A percentile compares a stretch with the other conserved stretches of the same genome.
Evolutionary conservation across 35 echinoderm and acorn worm genomes (phyloP).

Genomic region (Amphiura filiformis): DNA sequence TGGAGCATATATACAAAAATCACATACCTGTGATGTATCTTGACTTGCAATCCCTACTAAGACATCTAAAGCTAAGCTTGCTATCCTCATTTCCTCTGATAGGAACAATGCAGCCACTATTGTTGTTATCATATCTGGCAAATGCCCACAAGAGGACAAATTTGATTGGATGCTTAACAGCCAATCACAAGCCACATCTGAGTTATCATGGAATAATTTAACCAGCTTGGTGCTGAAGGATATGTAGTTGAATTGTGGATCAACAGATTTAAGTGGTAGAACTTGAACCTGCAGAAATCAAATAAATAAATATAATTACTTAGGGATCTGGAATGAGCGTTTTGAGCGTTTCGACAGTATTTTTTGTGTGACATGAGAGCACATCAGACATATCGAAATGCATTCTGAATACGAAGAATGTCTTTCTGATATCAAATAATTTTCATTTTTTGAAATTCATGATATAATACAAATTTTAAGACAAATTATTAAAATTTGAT

Average conservation of each 20-base stretch:
- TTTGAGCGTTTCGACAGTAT: no score
- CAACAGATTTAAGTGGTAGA: neutral
- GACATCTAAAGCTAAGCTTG: neutral
- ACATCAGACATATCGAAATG: no score
- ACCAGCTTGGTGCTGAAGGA: neutral
- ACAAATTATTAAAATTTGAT: no score
- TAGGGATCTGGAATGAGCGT: no score
- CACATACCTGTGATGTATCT: neutral
- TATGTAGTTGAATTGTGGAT: neutral
- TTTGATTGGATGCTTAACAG: neutral
- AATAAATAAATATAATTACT: no score
- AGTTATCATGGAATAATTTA: neutral
- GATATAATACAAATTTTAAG: no score
- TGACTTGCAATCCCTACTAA: slow-evolving; percentile 6
- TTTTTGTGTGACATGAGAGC: no score
- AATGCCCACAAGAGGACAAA: neutral
- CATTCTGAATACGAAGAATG: no score
- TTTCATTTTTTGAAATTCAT: no score
- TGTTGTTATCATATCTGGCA: neutral
- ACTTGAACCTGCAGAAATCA: no score
- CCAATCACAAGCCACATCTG: slow-evolving; percentile 6
- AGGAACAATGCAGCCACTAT: neutral
- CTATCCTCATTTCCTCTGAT: neutral
- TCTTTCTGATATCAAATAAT: no score
- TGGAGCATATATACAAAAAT: no score